These are phyloP conservation scores for Neolamprologus variostigma DNA, from an alignment of 2,113 vertebrate species.

Conservation along the genomic window DNA sequence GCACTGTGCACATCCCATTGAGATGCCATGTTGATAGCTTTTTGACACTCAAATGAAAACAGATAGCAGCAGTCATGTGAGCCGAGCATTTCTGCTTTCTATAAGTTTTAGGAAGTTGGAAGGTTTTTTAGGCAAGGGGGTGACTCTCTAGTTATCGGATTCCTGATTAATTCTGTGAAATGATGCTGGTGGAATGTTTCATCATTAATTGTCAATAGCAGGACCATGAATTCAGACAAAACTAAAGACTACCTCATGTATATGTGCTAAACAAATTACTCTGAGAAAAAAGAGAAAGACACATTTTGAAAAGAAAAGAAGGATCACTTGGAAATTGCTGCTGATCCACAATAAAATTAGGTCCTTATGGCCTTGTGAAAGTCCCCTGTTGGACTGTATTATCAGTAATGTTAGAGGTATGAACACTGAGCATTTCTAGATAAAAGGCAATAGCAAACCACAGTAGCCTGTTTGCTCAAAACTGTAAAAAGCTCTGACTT, in stretches of 20 bases:
- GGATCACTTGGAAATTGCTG: not conserved
- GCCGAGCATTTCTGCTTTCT: not conserved
- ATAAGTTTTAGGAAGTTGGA: not conserved
- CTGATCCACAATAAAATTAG: not conserved
- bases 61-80: not conserved
- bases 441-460: not conserved
- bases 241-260: not conserved
- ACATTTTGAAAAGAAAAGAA: not conserved
- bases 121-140: not conserved
- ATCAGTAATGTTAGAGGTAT: not conserved
- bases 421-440: not conserved
- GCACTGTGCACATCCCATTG: slow-evolving; percentile 26
- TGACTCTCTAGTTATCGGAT: not conserved
- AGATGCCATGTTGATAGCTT: slow-evolving; percentile 32
- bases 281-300: not conserved
- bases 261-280: not conserved
- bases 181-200: not conserved
- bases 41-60: not conserved
- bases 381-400: not conserved
- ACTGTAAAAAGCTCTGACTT: not conserved
- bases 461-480: not conserved
- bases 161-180: not conserved
- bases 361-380: not conserved
- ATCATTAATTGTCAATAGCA: not conserved
- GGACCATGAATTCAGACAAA: not conserved